Base-by-base conservation (phyloP, 2,888 invertebrate species). In the Actias luna region DNA sequence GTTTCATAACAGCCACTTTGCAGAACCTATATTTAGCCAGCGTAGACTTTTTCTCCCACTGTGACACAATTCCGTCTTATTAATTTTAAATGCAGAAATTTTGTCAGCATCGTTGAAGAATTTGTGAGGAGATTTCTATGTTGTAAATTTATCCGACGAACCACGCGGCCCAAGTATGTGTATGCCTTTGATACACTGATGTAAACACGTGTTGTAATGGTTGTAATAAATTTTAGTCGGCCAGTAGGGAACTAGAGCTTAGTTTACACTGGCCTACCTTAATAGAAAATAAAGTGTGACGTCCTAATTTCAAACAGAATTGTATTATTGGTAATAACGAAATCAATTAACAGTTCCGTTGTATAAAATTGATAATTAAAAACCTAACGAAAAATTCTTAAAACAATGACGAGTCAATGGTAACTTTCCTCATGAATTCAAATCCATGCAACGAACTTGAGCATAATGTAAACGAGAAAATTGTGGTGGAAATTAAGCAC, bases 111-210 rank as follows among this genome's bases (percentile, higher is more conserved):
- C 50, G 36, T 59, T 14, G 18, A 59, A 27, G 35, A 27, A 46
- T 46, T 35, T 25, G 63, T 59, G 35, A 63, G 50, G 50, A 59
- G 12, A 63, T 63, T n/a, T 52, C 50, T 52, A 52, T 63, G 50
- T 36, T 59, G 39, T 59, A 59, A 59, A 63, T 33, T 59, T 59
- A 52, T 36, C 59, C 27, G 63, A 59, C 31, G 58, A 25, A 42
- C 63, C 52, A 36, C 63, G 63, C 55, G 59, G 50, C 59, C 31
- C 63, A 63, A 33, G 58, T 63, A 57, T 57, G 46, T 46, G 60
- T 60, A 63, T 58, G 61, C 60, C 42, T 63, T 63, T 63, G 63
- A 61, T 63, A 58, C 39, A 57, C 36, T 63, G 63, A 63, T 52
- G 52, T 58, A 60, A 60, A 46, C 33, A 35, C 46, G 57, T 63